Evolutionary conservation across 2,888 invertebrate genomes (phyloP), one percentile per base, ranked within the genome.

Genomic region (Elmis aenea): DNA sequence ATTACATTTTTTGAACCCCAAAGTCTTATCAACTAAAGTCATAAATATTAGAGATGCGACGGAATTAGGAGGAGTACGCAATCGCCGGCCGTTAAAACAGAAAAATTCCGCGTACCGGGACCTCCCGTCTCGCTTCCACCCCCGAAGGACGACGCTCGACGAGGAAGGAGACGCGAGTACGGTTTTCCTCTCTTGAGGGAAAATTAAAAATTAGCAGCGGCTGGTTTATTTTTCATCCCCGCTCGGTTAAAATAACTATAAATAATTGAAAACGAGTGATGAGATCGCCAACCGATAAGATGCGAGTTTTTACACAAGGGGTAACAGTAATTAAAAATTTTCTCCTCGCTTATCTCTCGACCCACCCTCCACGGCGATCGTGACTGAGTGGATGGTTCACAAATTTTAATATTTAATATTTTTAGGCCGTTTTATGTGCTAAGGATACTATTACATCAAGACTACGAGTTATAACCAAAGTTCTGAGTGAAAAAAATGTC

Each of bases 191-290:
- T 16, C 20, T 15, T 14, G 12, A 26, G 16, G 46, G 43, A 46
- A 50, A 52, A 51, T 52, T 52, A 57, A 54, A 57, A 56, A 57
- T 57, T 58, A 56, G 56, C 52, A 52, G 53, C 46, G 54, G 48
- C 51, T 52, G 54, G 57, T 59, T 58, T 56, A 58, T 61, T 61
- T 58, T 58, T 58, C 61, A 57, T 60, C 56, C 53, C 52, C 51
- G 53, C 56, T 46, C 55, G 54, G 52, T 56, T 59, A 57, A 58
- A 61, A 60, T 58, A 62, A 61, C 62, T 61, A 62, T 64, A 64
- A 64, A 64, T 64, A 63, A 64, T 62, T 62, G 60, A 62, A 59
- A 59, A 57, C 59, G 57, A 51, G 55, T 57, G 59, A 60, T 59
- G 58, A 57, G 58, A 58, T 59, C 59, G 53, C 48, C 38, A 52